Percentiles rank a stretch among this genome's conserved stretches.
These are phyloP conservation scores for Oegoconia quadripuncta DNA, from an alignment of 2,888 invertebrate species.

Conservation along the genomic window DNA sequence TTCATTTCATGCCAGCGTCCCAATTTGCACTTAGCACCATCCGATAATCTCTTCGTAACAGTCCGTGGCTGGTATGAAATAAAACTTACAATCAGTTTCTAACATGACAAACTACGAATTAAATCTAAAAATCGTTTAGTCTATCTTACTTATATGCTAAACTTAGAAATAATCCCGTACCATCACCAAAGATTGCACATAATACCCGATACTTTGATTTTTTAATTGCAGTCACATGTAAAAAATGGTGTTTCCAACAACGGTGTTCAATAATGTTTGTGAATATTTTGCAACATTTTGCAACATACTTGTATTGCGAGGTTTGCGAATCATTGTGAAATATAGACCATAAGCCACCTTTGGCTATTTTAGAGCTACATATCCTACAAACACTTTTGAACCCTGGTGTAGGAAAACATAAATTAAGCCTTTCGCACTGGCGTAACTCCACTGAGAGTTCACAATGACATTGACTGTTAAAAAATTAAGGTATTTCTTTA, in stretches of 20 bases:
- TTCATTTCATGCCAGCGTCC: constrained; percentile 72
- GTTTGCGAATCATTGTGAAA: too few relatives aligned
- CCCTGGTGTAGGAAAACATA: too few relatives aligned
- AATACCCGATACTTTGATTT: constrained; percentile 87
- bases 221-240: constrained; percentile 77
- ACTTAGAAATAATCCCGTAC: constrained; percentile 74
- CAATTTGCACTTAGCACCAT: constrained; percentile 52
- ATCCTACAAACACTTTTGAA: too few relatives aligned
- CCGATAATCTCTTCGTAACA: constrained; percentile 34
- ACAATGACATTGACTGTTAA: constrained; percentile 64
- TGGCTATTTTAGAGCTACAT: too few relatives aligned
- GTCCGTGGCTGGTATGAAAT: constrained; percentile 67
- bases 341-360: too few relatives aligned
- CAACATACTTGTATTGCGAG: too few relatives aligned
- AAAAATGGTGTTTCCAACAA: too few relatives aligned
- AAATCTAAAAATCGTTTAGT: constrained; percentile 37
- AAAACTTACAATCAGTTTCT: constrained; percentile 54
- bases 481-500: constrained; percentile 69
- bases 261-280: too few relatives aligned
- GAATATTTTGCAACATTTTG: too few relatives aligned
- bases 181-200: constrained; percentile 91
- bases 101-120: constrained; percentile 41
- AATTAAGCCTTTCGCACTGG: too few relatives aligned
- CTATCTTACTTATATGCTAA: constrained; percentile 46
- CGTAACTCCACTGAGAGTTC: constrained; percentile 45